Evolutionary conservation across 2,113 vertebrate genomes (phyloP), one percentile per base, ranked within the genome.

Genomic region (Leucopsar rothschildi): DNA sequence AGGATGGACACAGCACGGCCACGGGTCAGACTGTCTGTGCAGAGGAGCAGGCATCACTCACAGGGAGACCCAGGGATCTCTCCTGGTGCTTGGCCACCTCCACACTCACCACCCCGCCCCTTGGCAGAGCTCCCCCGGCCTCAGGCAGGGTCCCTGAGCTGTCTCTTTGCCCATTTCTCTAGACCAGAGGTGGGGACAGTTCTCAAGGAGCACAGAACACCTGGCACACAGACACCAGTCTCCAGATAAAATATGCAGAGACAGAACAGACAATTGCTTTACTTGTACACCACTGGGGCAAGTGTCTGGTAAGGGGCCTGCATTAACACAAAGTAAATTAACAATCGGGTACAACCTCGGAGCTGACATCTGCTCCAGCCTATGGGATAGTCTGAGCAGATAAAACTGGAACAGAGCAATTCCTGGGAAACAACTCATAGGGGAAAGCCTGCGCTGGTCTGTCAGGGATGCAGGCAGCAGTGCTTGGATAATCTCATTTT

Each of bases 61-160:
- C 0, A 0, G 20, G 3, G 8, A 82, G 14, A 87, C 15, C 12
- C 3, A 0, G 25, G 8, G 29, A 61, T 44, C 17, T 23, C 28
- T 61, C 33, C 33, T 8, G 22, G 22, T 55, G 47, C 63, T 63
- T 31, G 49, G 7, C 7, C 57, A 72, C 35, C 21, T 40, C 55
- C 27, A 9, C 2, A 1, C 49, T 77, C 27, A 10, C 39, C 47
- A 25, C 50, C 12, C 45, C 61, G 50, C 6, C 25, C 45, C n/a
- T 12, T 56, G 37, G 39, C 49, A 71, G 40, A 82, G 52, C 56
- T 79, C 8, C 14, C 15, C 68, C 18, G 24, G 16, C 33, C 39
- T 40, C 42, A 42, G 50, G n/a, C 7, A 76, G 31, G 11, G 37
- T 50, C 44, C 28, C 1, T 0, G 21, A 75, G n/a, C 44, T 60